Evolutionary conservation across 2,113 vertebrate genomes (phyloP).

Genomic region (Tricholaema leucomelas): DNA sequence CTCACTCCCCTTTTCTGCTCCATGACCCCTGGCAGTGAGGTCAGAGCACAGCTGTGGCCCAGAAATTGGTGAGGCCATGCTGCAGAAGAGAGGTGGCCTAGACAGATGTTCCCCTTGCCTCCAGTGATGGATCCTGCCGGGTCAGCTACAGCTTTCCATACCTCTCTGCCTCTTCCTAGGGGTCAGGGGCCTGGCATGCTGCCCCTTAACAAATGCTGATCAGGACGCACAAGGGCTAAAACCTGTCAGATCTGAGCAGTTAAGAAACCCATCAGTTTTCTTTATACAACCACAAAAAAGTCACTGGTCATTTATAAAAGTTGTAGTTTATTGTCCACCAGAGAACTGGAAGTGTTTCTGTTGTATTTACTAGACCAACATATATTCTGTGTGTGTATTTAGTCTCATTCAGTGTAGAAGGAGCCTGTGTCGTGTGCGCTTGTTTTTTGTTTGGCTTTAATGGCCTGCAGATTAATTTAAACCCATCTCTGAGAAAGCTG

Average conservation of each 20-base stretch:
- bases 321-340: not conserved
- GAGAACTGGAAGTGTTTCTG: not conserved
- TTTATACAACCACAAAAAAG: not conserved
- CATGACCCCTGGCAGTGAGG: not conserved
- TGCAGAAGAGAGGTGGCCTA: not conserved
- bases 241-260: not conserved
- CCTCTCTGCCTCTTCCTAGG: accelerated
- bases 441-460: not conserved
- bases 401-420: accelerated
- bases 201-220: accelerated
- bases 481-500: too few relatives aligned
- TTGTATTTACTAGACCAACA: accelerated
- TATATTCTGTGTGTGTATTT: accelerated
- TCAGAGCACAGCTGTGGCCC: constrained; percentile 29
- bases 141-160: accelerated
- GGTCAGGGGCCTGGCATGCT: too few relatives aligned
- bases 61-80: not conserved
- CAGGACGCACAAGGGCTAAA: not conserved
- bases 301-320: not conserved
- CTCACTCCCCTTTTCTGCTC: not conserved
- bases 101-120: accelerated
- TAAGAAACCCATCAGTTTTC: not conserved
- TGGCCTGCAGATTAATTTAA: not conserved
- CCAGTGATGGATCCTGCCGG: accelerated
- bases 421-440: accelerated